A percentile compares a stretch with the other conserved stretches of the same genome.
Evolutionary conservation across 2,113 vertebrate genomes (phyloP).

Genomic region (Gymnocephalus cernua): DNA sequence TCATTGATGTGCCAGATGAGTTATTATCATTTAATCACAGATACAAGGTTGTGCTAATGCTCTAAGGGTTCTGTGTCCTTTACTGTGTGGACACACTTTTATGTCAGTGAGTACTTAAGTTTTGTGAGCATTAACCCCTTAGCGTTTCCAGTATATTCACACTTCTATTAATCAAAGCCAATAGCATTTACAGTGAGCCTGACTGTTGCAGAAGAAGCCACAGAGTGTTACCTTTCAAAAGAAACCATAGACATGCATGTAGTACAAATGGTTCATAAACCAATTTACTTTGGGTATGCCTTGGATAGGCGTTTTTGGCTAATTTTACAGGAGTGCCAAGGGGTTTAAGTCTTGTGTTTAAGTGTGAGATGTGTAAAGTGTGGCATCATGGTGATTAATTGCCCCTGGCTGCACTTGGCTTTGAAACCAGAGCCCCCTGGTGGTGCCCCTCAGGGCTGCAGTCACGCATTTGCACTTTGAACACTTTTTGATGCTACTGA

Average conservation of each 20-base stretch:
- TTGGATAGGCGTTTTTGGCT: too few relatives aligned
- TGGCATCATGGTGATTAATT: conserved; percentile 41
- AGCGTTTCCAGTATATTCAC: too few relatives aligned
- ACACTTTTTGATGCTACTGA: conserved; percentile 7
- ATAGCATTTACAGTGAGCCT: too few relatives aligned
- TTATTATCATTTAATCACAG: conserved; percentile 17
- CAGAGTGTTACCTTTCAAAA: too few relatives aligned
- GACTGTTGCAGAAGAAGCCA: too few relatives aligned
- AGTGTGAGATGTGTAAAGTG: conserved; percentile 7
- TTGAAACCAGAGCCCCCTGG: conserved; percentile 84
- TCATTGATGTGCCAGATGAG: background rate
- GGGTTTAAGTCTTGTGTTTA: background rate
- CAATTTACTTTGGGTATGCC: too few relatives aligned
- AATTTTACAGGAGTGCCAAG: too few relatives aligned
- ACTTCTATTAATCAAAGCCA: too few relatives aligned
- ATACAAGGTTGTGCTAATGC: background rate
- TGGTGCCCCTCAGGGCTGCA: conserved; percentile 77
- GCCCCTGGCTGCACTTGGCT: conserved; percentile 71
- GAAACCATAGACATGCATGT: too few relatives aligned
- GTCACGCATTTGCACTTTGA: background rate
- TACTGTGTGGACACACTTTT: background rate
- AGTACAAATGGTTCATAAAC: too few relatives aligned
- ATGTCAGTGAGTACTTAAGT: background rate
- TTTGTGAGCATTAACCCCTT: background rate
- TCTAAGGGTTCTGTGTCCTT: background rate